phyloP scores from a whole-genome alignment of 92 coral and sea anemone species.

The Porites evermanni region DNA sequence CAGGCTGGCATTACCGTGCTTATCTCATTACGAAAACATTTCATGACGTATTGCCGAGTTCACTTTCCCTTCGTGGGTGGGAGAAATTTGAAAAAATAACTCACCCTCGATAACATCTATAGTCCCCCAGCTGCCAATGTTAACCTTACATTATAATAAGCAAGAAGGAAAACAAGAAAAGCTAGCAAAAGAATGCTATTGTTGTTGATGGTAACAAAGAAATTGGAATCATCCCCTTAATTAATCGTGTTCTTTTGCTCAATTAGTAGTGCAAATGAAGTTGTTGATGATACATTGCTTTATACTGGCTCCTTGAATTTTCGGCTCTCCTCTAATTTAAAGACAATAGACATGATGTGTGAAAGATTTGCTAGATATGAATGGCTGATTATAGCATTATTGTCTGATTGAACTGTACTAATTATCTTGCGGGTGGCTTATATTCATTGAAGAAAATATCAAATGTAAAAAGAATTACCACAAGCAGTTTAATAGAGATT shows the following conservation, averaged over 20 bases:
- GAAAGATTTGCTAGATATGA: slow-evolving; percentile 5
- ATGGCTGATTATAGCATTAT: slow-evolving; percentile 10
- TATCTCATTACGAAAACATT: neutral
- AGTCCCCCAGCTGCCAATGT: slow-evolving; percentile 3
- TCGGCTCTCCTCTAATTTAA: neutral
- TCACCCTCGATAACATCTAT: neutral
- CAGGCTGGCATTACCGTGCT: neutral
- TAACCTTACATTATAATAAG: neutral
- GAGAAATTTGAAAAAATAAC: neutral
- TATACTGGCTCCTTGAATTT: too few species aligned
- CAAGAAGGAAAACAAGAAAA: neutral
- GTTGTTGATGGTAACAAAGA: neutral
- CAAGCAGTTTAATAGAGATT: slow-evolving; percentile 2
- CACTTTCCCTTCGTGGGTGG: slow-evolving; percentile 27
- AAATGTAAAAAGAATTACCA: neutral
- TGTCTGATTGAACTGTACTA: slow-evolving; percentile 18
- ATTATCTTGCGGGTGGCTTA: neutral
- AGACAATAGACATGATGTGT: slow-evolving; percentile 29
- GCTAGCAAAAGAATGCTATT: neutral
- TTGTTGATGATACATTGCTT: slow-evolving; percentile 16
- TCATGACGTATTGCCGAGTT: neutral
- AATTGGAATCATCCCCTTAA: neutral
- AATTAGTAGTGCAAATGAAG: slow-evolving; percentile 5
- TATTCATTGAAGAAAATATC: slow-evolving; percentile 16
- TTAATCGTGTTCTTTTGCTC: neutral